phyloP scores from a whole-genome alignment of 2,888 invertebrate species.

The Lapara coniferarum region DNA sequence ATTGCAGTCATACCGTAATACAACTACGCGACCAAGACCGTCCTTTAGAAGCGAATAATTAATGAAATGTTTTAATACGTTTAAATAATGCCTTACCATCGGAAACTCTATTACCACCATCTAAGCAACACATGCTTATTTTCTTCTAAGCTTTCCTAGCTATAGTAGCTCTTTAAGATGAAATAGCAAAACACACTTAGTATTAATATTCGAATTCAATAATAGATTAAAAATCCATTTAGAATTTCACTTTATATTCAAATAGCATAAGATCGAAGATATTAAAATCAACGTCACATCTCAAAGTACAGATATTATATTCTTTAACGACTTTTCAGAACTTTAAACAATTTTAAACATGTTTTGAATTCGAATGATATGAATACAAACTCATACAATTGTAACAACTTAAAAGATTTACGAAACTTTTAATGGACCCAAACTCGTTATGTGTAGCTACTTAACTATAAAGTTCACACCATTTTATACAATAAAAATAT shows the following conservation, averaged over 20 bases:
- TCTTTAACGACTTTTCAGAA: conserved; percentile 3
- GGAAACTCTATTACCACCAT: too few species aligned
- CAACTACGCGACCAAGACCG: too few species aligned
- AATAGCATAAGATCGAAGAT: not conserved
- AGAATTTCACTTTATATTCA: conserved; percentile 5
- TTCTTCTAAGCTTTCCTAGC: too few species aligned
- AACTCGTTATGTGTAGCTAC: not conserved
- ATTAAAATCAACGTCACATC: not conserved
- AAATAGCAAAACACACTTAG: not conserved
- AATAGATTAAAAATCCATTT: not conserved
- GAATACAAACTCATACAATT: not conserved
- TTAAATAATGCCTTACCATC: too few species aligned
- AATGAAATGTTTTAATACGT: too few species aligned
- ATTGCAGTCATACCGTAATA: too few species aligned
- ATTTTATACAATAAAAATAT: too few species aligned
- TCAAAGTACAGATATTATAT: not conserved
- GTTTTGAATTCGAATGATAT: not conserved
- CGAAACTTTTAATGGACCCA: not conserved
- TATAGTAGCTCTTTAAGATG: not conserved
- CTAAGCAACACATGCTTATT: too few species aligned
- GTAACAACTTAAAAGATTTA: not conserved
- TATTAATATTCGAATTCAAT: not conserved
- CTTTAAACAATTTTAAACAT: not conserved
- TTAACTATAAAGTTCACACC: too few species aligned
- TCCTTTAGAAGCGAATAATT: too few species aligned